Base-by-base conservation (phyloP, 2,113 vertebrate species). In the Oncorhynchus nerka region DNA sequence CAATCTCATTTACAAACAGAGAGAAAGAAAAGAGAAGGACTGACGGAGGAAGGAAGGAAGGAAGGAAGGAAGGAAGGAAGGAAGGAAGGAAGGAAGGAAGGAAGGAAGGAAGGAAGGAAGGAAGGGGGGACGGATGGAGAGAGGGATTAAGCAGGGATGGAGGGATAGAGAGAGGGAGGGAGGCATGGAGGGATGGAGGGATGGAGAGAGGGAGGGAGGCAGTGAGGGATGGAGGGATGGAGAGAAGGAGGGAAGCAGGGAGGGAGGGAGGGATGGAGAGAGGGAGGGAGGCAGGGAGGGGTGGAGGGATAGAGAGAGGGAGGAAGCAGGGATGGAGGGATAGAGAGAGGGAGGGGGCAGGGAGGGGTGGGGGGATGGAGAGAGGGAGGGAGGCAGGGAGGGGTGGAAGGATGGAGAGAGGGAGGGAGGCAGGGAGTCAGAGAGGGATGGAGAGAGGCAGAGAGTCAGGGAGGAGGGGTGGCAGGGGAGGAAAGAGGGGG, bases 1-100 rank as follows among this genome's bases (percentile, higher is more conserved):
- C 95, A 93, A 95, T 95, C 93, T 86, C 93, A 95, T 96, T 95
- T 95, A 96, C 95, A 95, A 94, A 95, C 16, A 24, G 72, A 12
- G 28, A 19, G 65, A 69, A 61, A 74, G 62, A 19, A 9, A 9
- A 19, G 70, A 12, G 20, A 70, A 24, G 48, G 39, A 45, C 6
- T 5, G 65, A 69, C n/a, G n/a, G n/a, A n/a, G n/a, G n/a, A n/a
- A n/a, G n/a, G n/a, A 61, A 74, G 62, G 20, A 70, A 24, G 45
- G 39, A 45, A 49, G 22, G 26, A 15, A 30, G 24, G 51, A 30
- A 30, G 32, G 32, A 5, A 1, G 4, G 32, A 6, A 0, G 30
- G 4, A 2, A 3, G 13, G 22, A 30, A 26, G 26, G 26, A 26
- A 26, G 26, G 26, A 26, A 26, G 26, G 26, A 26, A 26, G 26